Conservation (phyloP, 2,113 vertebrate genomes). For the Naja naja region DNA sequence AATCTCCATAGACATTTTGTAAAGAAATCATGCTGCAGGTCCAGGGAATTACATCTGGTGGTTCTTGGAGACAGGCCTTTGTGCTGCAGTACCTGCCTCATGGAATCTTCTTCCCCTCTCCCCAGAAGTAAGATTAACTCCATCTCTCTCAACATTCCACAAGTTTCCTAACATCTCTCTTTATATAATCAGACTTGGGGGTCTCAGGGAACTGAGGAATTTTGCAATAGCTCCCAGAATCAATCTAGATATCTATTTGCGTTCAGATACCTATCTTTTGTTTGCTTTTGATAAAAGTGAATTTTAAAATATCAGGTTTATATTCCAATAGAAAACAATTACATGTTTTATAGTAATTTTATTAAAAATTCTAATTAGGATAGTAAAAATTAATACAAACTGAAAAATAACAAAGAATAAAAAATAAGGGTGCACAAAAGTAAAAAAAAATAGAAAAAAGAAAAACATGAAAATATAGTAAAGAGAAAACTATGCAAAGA, state of each 20-base stretch:
- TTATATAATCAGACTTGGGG: neutral
- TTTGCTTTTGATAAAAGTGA: slow-evolving; percentile 22
- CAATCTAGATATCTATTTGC: slow-evolving; percentile 37
- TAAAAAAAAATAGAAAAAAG: neutral
- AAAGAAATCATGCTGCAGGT: neutral
- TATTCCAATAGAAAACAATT: slow-evolving; percentile 31
- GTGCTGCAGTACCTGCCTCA: neutral
- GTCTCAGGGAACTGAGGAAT: neutral
- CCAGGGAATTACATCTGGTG: neutral
- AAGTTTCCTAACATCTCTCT: too few relatives aligned
- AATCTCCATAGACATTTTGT: too few relatives aligned
- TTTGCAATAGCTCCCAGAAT: slow-evolving; percentile 38
- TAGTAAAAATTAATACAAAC: neutral
- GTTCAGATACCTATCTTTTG: slow-evolving; percentile 40
- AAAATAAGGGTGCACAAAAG: neutral
- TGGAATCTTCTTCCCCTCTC: neutral
- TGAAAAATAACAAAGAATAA: neutral
- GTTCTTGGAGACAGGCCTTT: neutral
- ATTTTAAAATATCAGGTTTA: slow-evolving; percentile 42
- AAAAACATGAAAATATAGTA: neutral
- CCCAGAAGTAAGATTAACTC: neutral
- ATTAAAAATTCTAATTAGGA: neutral
- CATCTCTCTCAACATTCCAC: neutral
- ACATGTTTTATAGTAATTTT: slow-evolving; percentile 29
- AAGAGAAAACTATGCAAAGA: neutral